Evolutionary conservation across 2,888 invertebrate species (phyloP).

Genomic region (Melanargia galathea): DNA sequence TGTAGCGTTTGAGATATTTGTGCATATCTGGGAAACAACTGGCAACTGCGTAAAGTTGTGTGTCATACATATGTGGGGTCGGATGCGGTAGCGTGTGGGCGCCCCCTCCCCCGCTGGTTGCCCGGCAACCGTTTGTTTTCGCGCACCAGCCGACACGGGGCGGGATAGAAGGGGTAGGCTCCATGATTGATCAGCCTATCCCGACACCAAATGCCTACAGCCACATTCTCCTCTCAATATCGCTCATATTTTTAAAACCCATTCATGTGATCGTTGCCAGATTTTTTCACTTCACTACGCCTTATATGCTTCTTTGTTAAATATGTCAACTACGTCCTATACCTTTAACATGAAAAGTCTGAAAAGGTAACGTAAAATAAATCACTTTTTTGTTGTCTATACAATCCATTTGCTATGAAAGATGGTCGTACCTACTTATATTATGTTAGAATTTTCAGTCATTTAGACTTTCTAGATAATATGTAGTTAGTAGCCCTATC

Average conservation of each 20-base stretch:
- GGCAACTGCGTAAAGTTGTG: slow-evolving; percentile 44
- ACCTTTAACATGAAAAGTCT: neutral
- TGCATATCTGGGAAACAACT: slow-evolving; percentile 42
- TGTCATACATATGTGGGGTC: slow-evolving; percentile 67
- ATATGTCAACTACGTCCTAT: slow-evolving; percentile 9
- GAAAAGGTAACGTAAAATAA: slow-evolving; percentile 17
- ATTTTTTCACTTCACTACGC: slow-evolving; percentile 7
- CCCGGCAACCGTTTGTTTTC: slow-evolving; percentile 80
- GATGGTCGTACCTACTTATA: neutral
- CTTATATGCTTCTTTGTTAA: slow-evolving; percentile 5
- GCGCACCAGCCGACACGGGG: slow-evolving; percentile 68
- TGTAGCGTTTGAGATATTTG: slow-evolving; percentile 22
- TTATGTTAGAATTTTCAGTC: neutral
- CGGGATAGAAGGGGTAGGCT: slow-evolving; percentile 80
- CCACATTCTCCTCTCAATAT: slow-evolving; percentile 55
- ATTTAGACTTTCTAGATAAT: neutral
- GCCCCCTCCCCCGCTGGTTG: slow-evolving; percentile 63
- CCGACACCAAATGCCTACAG: slow-evolving; percentile 73
- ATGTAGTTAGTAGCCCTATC: too few relatives aligned
- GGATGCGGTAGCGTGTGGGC: slow-evolving; percentile 64
- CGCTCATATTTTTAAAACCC: slow-evolving; percentile 48
- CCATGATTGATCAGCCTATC: slow-evolving; percentile 82
- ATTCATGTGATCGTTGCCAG: slow-evolving; percentile 17
- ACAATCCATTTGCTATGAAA: slow-evolving; percentile 6
- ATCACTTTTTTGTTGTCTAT: slow-evolving; percentile 13